Base-by-base conservation (phyloP, 1,140 invertebrate species). In the Harpegnathos saltator region DNA sequence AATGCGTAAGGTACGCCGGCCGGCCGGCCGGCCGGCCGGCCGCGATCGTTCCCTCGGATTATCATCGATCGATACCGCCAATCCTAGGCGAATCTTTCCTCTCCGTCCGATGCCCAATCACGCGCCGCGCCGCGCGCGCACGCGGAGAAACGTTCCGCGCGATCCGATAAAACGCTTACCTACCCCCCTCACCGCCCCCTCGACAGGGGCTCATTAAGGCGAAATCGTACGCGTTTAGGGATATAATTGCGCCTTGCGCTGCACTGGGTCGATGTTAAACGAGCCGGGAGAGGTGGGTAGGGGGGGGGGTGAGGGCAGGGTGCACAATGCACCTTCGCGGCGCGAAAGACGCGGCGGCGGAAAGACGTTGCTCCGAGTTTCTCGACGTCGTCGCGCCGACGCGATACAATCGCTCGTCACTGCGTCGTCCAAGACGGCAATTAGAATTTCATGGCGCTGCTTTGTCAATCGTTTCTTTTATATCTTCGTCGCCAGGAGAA, bases 21-120 rank as follows among this genome's bases (percentile, higher is more conserved):
- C n/a, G n/a, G n/a, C n/a, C n/a, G n/a, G 62, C 80, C 90, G 62
- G n/a, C n/a, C n/a, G n/a, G n/a, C n/a, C n/a, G n/a, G 62, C 80
- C 90, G 62, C 52, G 89, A 92, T 91, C 89, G 83, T 90, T 91
- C 85, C 87, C 86, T 86, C 85, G 85, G 85, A 91, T 92, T 92
- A 91, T 91, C 91, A 72, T 86, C 89, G 87, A 91, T 92, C 86
- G 89, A 89, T 78, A 58, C 83, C 78, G 75, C 84, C 84, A 85
- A 85, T 90, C 87, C 71, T 80, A 65, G 58, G 82, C 48, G 73
- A 91, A 91, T 90, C 89, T 82, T 85, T 84, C 82, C 81, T 44
- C 38, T 44, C 38, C 68, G 71, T 83, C 72, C 82, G 88, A 78
- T 69, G 88, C 81, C 72, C 82, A 83, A 87, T 83, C 65, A 72